Evolutionary conservation across 2,797 vertebrate species (phyloP), one percentile per base, ranked within the genome.

Genomic region (Sebastes goodei): DNA sequence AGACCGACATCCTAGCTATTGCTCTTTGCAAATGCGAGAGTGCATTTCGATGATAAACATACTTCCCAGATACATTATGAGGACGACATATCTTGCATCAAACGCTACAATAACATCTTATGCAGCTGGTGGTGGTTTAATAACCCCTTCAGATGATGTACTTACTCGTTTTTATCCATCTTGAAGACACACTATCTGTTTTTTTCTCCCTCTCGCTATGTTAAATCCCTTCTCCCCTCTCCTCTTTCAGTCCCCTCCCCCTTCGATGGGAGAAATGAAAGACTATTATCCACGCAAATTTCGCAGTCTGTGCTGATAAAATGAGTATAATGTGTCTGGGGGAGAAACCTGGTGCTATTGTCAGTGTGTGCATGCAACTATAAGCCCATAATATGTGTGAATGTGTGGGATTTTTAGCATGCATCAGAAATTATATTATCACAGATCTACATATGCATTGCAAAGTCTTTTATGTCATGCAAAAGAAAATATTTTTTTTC

Each of bases 81-180:
- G 74, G 66, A 86, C 82, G 78, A 74, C 81, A 66, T n/a, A 80
- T 65, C 23, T 35, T 30, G 59, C 32, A 65, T 49, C 30, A 76
- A 74, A 81, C 25, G 76, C 56, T 57, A 23, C 21, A 25, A 20
- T 56, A 12, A 14, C 46, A 25, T 72, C 9, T 23, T 14, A 63
- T 15, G 17, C 7, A 49, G 5, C 14, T 9, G 11, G 1, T 8
- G 4, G 14, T 14, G 38, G 9, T 56, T 66, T 49, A 9, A 25
- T 17, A 14, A 5, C 12, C 53, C 53, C 63, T 62, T 60, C 12
- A 60, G 5, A 70, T 55, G 9, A 4, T 71, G 66, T 95, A 97
- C 96, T 97, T 94, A 97, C 96, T 97, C 95, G 94, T 95, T 96
- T 96, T 96, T 96, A 93, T 96, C 96, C 96, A 97, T 97, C 92